Percentiles rank a stretch among this genome's conserved stretches.
Evolutionary conservation across 2,888 invertebrate species (phyloP).

Genomic region (Lottia gigantea): DNA sequence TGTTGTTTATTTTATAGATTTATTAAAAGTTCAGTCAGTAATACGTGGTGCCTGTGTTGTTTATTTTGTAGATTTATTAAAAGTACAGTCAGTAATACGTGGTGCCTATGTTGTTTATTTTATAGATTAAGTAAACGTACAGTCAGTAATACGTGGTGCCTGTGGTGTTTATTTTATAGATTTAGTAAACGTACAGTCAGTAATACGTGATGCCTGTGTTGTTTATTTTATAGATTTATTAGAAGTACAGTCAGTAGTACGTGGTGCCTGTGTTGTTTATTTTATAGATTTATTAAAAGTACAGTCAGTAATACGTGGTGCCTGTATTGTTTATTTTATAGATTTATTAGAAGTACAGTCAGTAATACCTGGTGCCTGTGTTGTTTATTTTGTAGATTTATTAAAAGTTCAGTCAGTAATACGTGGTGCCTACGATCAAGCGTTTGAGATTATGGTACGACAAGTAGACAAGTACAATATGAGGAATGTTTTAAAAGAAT

Average conservation of each 20-base stretch:
- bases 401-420: slow-evolving; percentile 79
- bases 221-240: slow-evolving; percentile 75
- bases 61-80: too few species aligned
- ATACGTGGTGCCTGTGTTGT: too few species aligned
- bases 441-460: slow-evolving; percentile 78
- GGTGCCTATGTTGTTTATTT: too few species aligned
- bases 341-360: slow-evolving; percentile 80
- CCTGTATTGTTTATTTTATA: slow-evolving; percentile 57
- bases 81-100: too few species aligned
- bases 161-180: too few species aligned
- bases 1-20: too few species aligned
- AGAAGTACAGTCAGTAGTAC: slow-evolving; percentile 78
- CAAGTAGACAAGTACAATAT: slow-evolving; percentile 73
- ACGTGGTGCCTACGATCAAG: slow-evolving; percentile 73
- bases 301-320: slow-evolving; percentile 76
- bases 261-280: slow-evolving; percentile 50
- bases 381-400: slow-evolving; percentile 72
- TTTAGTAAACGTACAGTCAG: too few species aligned
- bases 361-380: slow-evolving; percentile 72
- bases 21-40: too few species aligned
- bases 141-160: too few species aligned
- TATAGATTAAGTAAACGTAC: too few species aligned
- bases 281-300: slow-evolving; percentile 77
- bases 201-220: too few species aligned
- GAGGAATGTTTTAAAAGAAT: slow-evolving; percentile 80